A percentile compares a stretch with the other conserved stretches of the same genome.
These are phyloP conservation scores for Gandaritis pyraliata DNA, from an alignment of 2,888 invertebrate genomes.

Conservation along the genomic window DNA sequence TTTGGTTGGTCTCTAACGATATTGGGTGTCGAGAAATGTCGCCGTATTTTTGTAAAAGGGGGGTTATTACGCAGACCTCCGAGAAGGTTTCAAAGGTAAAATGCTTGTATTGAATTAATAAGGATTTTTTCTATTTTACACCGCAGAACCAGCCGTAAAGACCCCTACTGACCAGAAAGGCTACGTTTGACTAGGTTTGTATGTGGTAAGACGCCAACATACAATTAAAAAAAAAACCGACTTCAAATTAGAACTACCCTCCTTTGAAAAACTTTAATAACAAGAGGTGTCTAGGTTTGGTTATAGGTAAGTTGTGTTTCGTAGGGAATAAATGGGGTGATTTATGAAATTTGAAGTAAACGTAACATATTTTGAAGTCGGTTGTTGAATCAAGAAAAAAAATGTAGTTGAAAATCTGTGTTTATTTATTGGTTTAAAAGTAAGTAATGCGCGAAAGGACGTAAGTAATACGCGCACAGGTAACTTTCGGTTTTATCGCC, in stretches of 20 bases:
- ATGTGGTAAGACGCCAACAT: conserved; percentile 84
- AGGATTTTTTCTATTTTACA: conserved; percentile 74
- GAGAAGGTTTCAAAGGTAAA: conserved; percentile 28
- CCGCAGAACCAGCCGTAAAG: conserved; percentile 76
- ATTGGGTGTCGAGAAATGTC: not conserved
- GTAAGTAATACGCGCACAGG: conserved; percentile 45
- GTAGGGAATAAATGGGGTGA: not conserved
- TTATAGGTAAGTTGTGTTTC: conserved; percentile 19
- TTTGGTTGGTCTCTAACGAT: too few species aligned
- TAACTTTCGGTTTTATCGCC: conserved; percentile 38
- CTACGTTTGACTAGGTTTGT: conserved; percentile 77
- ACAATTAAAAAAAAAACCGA: conserved; percentile 56
- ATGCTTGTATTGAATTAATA: conserved; percentile 62
- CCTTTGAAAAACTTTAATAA: too few species aligned
- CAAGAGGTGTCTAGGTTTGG: not conserved
- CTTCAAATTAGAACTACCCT: conserved; percentile 25
- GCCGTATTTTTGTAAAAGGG: not conserved
- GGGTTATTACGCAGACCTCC: conserved; percentile 15
- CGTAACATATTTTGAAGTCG: conserved; percentile 26
- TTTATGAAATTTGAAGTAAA: too few species aligned
- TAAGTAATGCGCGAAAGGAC: conserved; percentile 32
- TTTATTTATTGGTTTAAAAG: conserved; percentile 29
- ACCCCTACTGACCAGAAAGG: conserved; percentile 58
- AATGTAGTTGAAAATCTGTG: conserved; percentile 38
- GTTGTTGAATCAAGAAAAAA: conserved; percentile 22